Evolutionary conservation across 2,113 vertebrate genomes (phyloP).

Genomic region (Python bivittatus): DNA sequence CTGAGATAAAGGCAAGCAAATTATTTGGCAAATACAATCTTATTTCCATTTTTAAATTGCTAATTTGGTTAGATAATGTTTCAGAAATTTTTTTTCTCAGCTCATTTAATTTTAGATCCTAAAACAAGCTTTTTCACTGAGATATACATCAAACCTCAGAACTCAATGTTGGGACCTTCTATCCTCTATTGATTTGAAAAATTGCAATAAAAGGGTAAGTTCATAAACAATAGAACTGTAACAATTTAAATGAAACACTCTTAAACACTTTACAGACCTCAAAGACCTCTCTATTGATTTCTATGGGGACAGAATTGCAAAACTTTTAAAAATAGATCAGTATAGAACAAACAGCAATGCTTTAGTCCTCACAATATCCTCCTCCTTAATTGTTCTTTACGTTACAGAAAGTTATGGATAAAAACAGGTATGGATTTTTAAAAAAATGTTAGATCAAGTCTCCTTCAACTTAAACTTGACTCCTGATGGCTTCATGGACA

Average conservation of each 20-base stretch:
- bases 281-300: neutral
- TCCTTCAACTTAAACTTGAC: neutral
- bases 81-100: neutral
- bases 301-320: neutral
- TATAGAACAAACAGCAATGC: neutral
- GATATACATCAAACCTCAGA: neutral
- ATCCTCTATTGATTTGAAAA: neutral
- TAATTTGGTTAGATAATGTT: neutral
- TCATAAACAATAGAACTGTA: neutral
- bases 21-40: too few relatives aligned
- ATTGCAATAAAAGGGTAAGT: neutral
- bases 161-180: neutral
- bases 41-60: neutral
- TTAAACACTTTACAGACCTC: neutral
- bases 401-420: neutral
- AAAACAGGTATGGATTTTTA: neutral
- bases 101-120: neutral
- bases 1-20: neutral
- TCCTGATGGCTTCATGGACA: neutral
- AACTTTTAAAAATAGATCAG: neutral
- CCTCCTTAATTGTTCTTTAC: neutral
- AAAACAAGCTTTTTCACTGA: neutral
- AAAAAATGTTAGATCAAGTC: neutral
- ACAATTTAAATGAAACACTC: neutral
- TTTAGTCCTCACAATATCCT: neutral